These are phyloP conservation scores for Aix galericulata DNA, from an alignment of 2,113 vertebrate genomes.

Conservation along the genomic window DNA sequence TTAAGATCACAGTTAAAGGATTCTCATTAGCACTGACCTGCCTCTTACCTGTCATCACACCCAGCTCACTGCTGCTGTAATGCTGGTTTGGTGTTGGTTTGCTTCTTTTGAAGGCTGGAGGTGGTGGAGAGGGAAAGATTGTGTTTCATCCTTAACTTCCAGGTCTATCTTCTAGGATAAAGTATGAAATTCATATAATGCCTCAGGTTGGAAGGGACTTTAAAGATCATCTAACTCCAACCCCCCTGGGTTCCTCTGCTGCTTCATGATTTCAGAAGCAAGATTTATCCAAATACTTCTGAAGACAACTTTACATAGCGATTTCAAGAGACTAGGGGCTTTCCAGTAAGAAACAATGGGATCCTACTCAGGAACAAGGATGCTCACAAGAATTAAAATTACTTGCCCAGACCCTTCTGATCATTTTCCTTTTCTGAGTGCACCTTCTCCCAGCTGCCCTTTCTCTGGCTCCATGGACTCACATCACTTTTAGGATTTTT, in stretches of 20 bases:
- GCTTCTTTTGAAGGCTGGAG: too few species aligned
- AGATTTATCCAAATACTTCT: not conserved
- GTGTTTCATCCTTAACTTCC: not conserved
- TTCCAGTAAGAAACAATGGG: not conserved
- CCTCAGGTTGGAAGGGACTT: too few species aligned
- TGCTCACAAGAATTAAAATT: fast-evolving
- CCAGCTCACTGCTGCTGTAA: not conserved
- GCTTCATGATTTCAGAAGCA: not conserved
- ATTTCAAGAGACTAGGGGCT: not conserved
- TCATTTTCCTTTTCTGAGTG: not conserved
- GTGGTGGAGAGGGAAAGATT: fast-evolving
- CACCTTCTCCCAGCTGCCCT: not conserved
- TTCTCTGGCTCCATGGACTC: not conserved
- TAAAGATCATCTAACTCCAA: too few species aligned
- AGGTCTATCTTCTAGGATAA: not conserved
- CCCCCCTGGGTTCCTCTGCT: not conserved
- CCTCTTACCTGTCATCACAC: fast-evolving
- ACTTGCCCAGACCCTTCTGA: not conserved
- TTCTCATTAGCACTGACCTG: not conserved
- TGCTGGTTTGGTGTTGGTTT: not conserved
- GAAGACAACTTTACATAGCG: fast-evolving
- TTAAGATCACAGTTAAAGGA: not conserved
- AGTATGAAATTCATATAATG: not conserved
- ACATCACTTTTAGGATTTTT: not conserved
- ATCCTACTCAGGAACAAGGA: not conserved